Base-by-base conservation (phyloP, 2,113 vertebrate genomes). In the Aphyosemion australe region DNA sequence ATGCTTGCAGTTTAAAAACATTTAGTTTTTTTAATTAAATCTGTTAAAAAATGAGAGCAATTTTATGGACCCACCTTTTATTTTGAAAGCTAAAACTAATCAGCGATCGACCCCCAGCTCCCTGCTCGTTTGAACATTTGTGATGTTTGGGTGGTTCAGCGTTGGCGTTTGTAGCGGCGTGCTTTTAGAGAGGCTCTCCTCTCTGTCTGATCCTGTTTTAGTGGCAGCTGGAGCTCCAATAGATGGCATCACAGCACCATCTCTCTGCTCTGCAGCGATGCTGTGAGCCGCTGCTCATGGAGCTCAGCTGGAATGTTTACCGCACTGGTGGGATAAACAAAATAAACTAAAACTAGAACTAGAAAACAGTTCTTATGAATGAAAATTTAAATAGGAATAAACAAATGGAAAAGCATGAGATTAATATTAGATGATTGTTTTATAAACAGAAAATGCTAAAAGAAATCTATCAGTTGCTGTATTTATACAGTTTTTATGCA, bases 201-300 rank as follows among this genome's bases (percentile, higher is more conserved):
- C 39, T 63, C 53, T 20, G 65, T 42, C 37, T 50, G 11, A 21
- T 74, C 11, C 56, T 77, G 73, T 71, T 72, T 61, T 65, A 56
- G 76, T 78, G 79, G 90, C 91, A 94, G 87, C 91, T 79, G 87
- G 88, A 89, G 91, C 90, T 97, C 97, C 97, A 97, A 97, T 96
- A 98, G 97, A 97, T 98, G 97, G 97, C 97, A 98, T 96, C 96
- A 95, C 93, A 96, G 95, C 95, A 94, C 95, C 93, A 94, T 80
- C 48, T 26, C 53, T 19, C 39, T 32, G 72, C 59, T 72, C 49
- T 55, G 63, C 60, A 1, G 19, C 37, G 57, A 51, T 61, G 54
- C 31, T 63, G 6, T 34, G 67, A 49, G 55, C 58, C 55, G 55
- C 66, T 34, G 56, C 31, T 61, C 50, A 8, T 46, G 52, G 72